Conservation (phyloP, 53 echinoderm and acorn worm genomes). For the Paracentrotus lividus region DNA sequence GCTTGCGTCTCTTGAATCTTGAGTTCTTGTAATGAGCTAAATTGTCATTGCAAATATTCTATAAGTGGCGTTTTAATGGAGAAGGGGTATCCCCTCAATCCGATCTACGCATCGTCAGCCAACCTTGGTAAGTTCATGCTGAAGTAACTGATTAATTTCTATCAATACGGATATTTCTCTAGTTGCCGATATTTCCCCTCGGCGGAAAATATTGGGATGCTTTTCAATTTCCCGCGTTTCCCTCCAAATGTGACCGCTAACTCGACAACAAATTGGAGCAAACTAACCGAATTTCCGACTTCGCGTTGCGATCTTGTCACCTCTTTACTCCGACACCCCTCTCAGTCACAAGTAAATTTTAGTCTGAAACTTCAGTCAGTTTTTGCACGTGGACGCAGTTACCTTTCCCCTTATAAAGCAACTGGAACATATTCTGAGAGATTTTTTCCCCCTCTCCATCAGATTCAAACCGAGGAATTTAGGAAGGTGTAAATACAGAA, state of each 20-base stretch:
- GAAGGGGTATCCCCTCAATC: neutral
- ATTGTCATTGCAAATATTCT: neutral
- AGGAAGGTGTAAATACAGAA: too few species aligned
- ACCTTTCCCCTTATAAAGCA: neutral
- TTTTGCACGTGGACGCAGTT: neutral
- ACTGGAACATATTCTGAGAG: neutral
- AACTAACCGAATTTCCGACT: conserved; percentile 67
- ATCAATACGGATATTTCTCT: conserved; percentile 32
- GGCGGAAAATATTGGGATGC: conserved; percentile 48
- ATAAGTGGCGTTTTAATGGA: neutral
- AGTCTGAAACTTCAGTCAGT: neutral
- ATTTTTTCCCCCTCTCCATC: neutral
- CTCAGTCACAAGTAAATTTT: neutral
- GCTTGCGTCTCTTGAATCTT: too few species aligned
- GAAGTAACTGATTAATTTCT: conserved; percentile 20
- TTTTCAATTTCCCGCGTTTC: conserved; percentile 56
- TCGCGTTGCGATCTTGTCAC: conserved; percentile 22
- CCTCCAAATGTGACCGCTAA: conserved; percentile 62
- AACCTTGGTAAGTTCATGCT: neutral
- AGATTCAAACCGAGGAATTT: too few species aligned
- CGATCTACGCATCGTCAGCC: neutral
- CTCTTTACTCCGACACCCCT: conserved; percentile 14
- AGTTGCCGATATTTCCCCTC: neutral
- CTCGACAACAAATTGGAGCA: conserved; percentile 62
- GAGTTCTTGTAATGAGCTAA: too few species aligned